phyloP scores from a whole-genome alignment of 2,113 vertebrate genomes.

The Larimichthys polyactis region DNA sequence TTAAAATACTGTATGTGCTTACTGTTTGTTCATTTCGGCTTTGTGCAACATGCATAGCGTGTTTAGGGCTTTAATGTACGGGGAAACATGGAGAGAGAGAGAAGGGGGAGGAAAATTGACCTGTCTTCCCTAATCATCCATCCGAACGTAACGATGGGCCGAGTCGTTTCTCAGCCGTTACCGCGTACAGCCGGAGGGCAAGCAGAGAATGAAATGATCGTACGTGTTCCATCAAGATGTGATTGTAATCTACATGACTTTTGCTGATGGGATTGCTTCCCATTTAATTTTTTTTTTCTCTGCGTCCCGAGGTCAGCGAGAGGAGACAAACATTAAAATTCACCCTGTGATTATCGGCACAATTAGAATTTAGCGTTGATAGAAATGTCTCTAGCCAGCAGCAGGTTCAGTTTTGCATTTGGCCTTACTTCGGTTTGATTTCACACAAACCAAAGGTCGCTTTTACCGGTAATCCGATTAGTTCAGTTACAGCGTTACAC shows the following conservation, averaged over 20 bases:
- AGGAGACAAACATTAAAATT: neutral
- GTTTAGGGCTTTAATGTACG: neutral
- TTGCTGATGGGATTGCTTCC: neutral
- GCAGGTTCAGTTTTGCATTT: neutral
- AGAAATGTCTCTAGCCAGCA: neutral
- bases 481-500: neutral
- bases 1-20: no score
- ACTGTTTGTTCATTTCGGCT: neutral
- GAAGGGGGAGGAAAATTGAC: neutral
- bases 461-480: neutral
- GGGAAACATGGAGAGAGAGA: no score
- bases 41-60: neutral
- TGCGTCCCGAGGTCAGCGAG: neutral
- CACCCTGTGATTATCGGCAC: slow-evolving; percentile 12
- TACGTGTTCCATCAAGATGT: neutral
- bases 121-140: slow-evolving; percentile 33
- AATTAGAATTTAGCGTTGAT: neutral
- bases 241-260: slow-evolving; percentile 6
- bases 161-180: neutral
- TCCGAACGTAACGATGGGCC: slow-evolving; percentile 24
- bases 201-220: neutral
- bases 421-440: neutral
- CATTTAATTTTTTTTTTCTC: slow-evolving; percentile 4
- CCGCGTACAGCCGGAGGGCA: slow-evolving; percentile 11
- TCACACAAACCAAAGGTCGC: neutral